Evolutionary conservation across 53 echinoderm and acorn worm species (phyloP).

Genomic region (Actinopyga echinites): DNA sequence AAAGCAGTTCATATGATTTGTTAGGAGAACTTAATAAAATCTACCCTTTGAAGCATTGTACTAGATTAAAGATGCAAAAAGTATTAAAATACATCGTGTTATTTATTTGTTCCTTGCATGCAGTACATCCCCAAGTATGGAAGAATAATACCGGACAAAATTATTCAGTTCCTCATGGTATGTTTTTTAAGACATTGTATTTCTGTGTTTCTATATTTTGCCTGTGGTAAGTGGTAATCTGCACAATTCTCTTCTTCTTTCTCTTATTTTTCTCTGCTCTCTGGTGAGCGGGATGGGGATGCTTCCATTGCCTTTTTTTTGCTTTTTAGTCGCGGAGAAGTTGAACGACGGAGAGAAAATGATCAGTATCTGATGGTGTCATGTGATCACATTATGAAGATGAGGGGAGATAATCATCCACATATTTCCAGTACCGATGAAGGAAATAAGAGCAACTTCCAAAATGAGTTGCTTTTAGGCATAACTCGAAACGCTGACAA

Average conservation of each 20-base stretch:
- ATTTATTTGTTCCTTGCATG: slow-evolving; percentile 43
- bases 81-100: not conserved
- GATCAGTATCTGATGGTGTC: too few relatives aligned
- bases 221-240: slow-evolving; percentile 24
- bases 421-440: too few relatives aligned
- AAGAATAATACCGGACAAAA: slow-evolving; percentile 52
- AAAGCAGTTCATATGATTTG: too few relatives aligned
- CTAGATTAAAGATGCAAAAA: not conserved
- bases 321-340: not conserved
- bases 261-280: slow-evolving; percentile 3
- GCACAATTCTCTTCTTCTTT: slow-evolving; percentile 21
- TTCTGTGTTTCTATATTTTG: slow-evolving; percentile 7
- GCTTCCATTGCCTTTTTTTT: not conserved
- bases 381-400: too few relatives aligned
- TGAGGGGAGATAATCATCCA: too few relatives aligned
- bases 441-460: too few relatives aligned
- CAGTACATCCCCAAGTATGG: slow-evolving; percentile 53
- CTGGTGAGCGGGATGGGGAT: slow-evolving; percentile 6
- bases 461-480: too few relatives aligned
- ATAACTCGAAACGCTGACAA: too few relatives aligned
- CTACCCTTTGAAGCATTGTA: not conserved
- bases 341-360: too few relatives aligned
- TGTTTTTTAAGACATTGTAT: slow-evolving; percentile 18
- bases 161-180: slow-evolving; percentile 53
- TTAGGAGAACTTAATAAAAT: not conserved